Evolutionary conservation across 2,888 invertebrate genomes (phyloP).

Genomic region (Lasius fuliginosus): DNA sequence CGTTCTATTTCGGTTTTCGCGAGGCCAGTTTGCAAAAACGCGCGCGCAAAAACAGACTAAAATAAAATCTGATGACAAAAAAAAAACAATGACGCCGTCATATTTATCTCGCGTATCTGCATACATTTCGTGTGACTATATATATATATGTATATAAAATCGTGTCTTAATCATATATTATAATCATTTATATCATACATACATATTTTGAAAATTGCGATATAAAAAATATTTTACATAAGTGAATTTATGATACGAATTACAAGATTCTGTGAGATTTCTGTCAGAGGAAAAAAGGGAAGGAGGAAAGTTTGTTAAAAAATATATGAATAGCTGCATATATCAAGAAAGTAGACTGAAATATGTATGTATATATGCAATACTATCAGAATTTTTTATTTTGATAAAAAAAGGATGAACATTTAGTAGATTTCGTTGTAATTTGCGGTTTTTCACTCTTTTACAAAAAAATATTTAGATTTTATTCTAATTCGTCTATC

Average conservation of each 20-base stretch:
- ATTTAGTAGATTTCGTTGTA: neutral
- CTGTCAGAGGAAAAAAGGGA: neutral
- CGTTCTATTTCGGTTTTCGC: constrained; percentile 50
- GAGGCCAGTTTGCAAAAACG: constrained; percentile 25
- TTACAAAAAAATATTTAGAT: neutral
- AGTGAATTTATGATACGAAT: neutral
- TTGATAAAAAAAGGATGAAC: neutral
- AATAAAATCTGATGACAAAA: neutral
- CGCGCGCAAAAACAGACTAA: neutral
- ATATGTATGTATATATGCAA: neutral
- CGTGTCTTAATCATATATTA: neutral
- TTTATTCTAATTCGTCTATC: neutral
- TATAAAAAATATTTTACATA: neutral
- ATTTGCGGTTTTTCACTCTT: neutral
- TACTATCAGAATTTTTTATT: neutral
- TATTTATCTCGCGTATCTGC: neutral
- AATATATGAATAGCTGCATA: neutral
- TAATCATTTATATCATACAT: neutral
- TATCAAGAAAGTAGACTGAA: neutral
- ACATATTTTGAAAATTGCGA: neutral
- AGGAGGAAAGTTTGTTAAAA: neutral
- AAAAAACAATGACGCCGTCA: neutral
- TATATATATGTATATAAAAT: neutral
- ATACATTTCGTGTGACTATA: constrained; percentile 2
- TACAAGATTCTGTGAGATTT: neutral